A percentile compares a stretch with the other conserved stretches of the same genome.
Conservation (phyloP, 2,797 vertebrate species). For the Chanos chanos region DNA sequence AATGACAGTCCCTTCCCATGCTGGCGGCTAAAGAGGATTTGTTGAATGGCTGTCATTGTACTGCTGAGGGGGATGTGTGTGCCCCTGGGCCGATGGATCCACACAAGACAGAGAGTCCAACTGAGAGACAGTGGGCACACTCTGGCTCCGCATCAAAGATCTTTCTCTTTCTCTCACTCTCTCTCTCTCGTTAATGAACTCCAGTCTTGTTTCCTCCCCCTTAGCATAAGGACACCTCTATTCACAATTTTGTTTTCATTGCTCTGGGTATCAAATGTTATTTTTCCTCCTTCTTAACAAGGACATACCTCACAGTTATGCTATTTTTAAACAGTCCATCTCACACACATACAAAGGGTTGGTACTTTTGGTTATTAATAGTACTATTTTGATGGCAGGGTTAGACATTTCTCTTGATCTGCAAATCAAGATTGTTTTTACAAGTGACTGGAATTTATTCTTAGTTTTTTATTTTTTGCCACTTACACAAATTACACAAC, state of each 20-base stretch:
- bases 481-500: no score
- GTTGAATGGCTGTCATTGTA: slow-evolving; percentile 68
- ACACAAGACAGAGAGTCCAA: neutral
- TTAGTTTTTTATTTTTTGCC: no score
- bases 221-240: slow-evolving; percentile 42
- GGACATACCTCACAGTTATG: slow-evolving; percentile 18
- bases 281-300: slow-evolving; percentile 16
- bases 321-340: slow-evolving; percentile 22
- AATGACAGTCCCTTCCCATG: slow-evolving; percentile 54
- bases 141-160: slow-evolving; percentile 48
- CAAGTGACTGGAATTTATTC: no score
- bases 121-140: slow-evolving; percentile 37
- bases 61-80: slow-evolving; percentile 36
- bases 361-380: slow-evolving; percentile 3
- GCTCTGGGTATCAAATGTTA: slow-evolving; percentile 29
- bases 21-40: slow-evolving; percentile 49
- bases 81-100: slow-evolving; percentile 49
- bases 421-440: neutral
- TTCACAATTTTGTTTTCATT: slow-evolving; percentile 39
- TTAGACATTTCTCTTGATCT: neutral
- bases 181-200: slow-evolving; percentile 41
- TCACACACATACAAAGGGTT: neutral
- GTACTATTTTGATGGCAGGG: neutral
- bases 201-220: slow-evolving; percentile 37
- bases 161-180: slow-evolving; percentile 39